These are phyloP conservation scores for Dendroctonus valens DNA, from an alignment of 1,140 invertebrate species.

Conservation along the genomic window DNA sequence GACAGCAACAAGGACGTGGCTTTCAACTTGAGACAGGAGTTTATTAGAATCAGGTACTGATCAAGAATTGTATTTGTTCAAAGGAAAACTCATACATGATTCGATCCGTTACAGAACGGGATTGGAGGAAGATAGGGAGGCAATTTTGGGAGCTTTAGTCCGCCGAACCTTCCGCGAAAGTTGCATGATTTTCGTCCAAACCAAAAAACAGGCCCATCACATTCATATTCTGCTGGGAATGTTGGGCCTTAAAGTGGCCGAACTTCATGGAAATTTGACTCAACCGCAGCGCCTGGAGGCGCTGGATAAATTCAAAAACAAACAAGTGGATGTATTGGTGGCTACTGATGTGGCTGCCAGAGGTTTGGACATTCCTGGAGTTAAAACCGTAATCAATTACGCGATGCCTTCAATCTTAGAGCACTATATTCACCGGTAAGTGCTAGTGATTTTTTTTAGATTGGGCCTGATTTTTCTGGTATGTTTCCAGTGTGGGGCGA, in stretches of 20 bases:
- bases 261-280: constrained; percentile 93
- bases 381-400: constrained; percentile 97
- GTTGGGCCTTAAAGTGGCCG: constrained; percentile 66
- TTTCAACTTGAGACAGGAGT: constrained; percentile 93
- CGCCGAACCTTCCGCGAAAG: constrained; percentile 91
- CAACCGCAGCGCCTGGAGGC: constrained; percentile 90
- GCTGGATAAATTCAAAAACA: constrained; percentile 85
- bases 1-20: constrained; percentile 96
- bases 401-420: constrained; percentile 90
- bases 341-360: constrained; percentile 96
- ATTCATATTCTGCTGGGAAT: constrained; percentile 89
- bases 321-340: constrained; percentile 86
- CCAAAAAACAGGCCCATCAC: constrained; percentile 90
- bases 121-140: constrained; percentile 86
- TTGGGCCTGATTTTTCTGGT: background rate
- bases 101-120: constrained; percentile 55
- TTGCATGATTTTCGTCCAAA: constrained; percentile 94
- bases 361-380: constrained; percentile 93
- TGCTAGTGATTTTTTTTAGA: background rate
- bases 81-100: background rate
- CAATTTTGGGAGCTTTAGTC: constrained; percentile 86
- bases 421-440: constrained; percentile 83
- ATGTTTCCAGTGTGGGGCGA: constrained; percentile 59
- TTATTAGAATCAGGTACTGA: constrained; percentile 65
- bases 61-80: background rate